Conservation (phyloP, 2,888 invertebrate genomes). For the Tryphoninae sp. region DNA sequence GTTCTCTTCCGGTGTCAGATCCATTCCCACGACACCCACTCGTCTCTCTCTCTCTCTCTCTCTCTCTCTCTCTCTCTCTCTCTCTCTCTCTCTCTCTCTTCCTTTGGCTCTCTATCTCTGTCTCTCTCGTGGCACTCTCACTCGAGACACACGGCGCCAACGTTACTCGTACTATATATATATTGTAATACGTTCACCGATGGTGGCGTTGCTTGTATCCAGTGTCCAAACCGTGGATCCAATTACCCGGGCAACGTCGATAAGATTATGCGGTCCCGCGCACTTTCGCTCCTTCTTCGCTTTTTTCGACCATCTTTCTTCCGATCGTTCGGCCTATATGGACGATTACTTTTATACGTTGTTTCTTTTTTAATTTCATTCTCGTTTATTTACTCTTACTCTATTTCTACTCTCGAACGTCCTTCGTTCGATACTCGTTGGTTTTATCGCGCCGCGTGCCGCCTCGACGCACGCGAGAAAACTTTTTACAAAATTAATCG, state of each 20-base stretch:
- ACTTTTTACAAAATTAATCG: neutral
- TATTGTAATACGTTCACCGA: conserved; percentile 5
- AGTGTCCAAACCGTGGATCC: conserved; percentile 59
- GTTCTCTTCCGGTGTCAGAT: conserved; percentile 55
- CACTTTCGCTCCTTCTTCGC: conserved; percentile 51
- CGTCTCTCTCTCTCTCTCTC: conserved; percentile 26
- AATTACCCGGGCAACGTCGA: conserved; percentile 57
- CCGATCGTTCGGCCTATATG: neutral
- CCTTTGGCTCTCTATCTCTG: conserved; percentile 16
- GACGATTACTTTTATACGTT: neutral
- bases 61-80: conserved; percentile 30
- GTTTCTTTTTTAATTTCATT: neutral
- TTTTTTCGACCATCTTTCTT: conserved; percentile 6
- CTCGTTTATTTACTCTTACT: neutral
- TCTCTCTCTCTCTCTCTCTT: conserved; percentile 21
- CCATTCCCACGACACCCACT: conserved; percentile 58
- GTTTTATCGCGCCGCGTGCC: conserved; percentile 28
- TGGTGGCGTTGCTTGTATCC: conserved; percentile 44
- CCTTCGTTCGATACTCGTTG: neutral
- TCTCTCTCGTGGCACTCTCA: conserved; percentile 27
- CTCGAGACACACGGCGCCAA: conserved; percentile 32
- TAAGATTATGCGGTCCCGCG: conserved; percentile 57
- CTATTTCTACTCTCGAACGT: neutral
- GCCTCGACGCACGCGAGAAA: neutral
- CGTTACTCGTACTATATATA: conserved; percentile 15